Conservation (phyloP, 2,113 vertebrate species). For the Cyanocitta stelleri region DNA sequence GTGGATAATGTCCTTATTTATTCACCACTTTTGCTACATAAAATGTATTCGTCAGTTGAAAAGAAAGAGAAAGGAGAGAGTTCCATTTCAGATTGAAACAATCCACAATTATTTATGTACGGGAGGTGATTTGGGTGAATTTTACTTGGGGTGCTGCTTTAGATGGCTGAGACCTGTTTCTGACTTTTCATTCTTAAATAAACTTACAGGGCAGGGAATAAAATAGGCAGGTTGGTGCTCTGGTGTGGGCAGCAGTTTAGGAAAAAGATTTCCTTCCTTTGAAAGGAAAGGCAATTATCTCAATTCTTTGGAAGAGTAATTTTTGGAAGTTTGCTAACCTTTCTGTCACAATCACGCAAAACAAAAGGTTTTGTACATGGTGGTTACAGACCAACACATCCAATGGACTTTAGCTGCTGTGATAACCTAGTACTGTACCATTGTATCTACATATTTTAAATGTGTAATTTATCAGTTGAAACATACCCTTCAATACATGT, state of each 20-base stretch:
- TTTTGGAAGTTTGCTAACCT: slow-evolving; percentile 50
- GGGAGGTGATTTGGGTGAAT: not conserved
- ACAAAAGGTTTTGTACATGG: not conserved
- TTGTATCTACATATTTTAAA: slow-evolving; percentile 70
- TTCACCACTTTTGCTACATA: not conserved
- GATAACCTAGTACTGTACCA: slow-evolving; percentile 37
- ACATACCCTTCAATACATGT: slow-evolving; percentile 68
- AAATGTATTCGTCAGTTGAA: not conserved
- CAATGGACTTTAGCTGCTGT: slow-evolving; percentile 29
- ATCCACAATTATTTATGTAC: not conserved
- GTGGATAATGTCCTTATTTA: slow-evolving; percentile 64
- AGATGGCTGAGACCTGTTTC: not conserved
- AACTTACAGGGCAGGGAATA: not conserved
- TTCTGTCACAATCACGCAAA: slow-evolving; percentile 29
- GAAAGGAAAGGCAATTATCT: slow-evolving; percentile 10
- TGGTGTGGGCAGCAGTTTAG: slow-evolving; percentile 5
- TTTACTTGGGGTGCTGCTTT: slow-evolving; percentile 19
- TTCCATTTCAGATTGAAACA: not conserved
- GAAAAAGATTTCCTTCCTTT: slow-evolving; percentile 22
- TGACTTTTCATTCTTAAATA: not conserved
- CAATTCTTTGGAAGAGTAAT: slow-evolving; percentile 38
- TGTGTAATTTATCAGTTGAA: slow-evolving; percentile 72
- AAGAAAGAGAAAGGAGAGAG: not conserved
- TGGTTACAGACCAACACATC: not conserved
- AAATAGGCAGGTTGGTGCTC: not conserved